Base-by-base conservation (phyloP, 2,888 invertebrate species). In the Cephalotes varians region DNA sequence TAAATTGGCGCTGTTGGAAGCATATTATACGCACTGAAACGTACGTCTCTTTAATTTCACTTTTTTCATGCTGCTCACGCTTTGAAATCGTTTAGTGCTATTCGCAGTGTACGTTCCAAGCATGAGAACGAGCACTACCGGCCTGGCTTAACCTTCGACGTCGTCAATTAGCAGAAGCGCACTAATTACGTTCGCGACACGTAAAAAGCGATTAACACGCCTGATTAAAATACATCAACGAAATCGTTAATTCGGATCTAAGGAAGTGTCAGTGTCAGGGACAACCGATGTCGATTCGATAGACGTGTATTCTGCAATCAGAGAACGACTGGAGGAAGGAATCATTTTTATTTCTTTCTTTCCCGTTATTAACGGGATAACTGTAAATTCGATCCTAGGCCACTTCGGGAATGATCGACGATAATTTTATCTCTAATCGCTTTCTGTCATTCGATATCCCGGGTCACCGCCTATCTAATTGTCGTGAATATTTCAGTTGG, bases 81-180 rank as follows among this genome's bases (percentile, higher is more conserved):
- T 37, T 51, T 9, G 25, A 37, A 51, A 51, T 74, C 64, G 6
- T 37, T 72, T 37, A 44, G 10, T 56, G 25, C 12, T 31, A 21
- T 44, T 77, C 40, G 56, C 25, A 37, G 12, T 37, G n/a, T 18
- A 40, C 28, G 12, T 21, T 79, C 49, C 25, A 62, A 71, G 49
- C 31, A 77, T 18, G 28, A 69, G 40, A 56, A 51, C 60, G 31
- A 49, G n/a, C 71, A 40, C 71, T 77, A 74, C 58, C 72, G 51
- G 44, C 54, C 84, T 67, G 15, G 81, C n/a, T 58, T 60, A 83
- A 58, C 90, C 90, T 87, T 90, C 79, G 34, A 25, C 83, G 44
- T 25, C 86, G 84, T 86, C 89, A 89, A 84, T 89, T 89, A 89
- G 87, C 21, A 87, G 62, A 80, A 58, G n/a, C 82, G 49, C 72